These are phyloP conservation scores for Solen grandis DNA, from an alignment of 1,140 invertebrate species.

Conservation along the genomic window DNA sequence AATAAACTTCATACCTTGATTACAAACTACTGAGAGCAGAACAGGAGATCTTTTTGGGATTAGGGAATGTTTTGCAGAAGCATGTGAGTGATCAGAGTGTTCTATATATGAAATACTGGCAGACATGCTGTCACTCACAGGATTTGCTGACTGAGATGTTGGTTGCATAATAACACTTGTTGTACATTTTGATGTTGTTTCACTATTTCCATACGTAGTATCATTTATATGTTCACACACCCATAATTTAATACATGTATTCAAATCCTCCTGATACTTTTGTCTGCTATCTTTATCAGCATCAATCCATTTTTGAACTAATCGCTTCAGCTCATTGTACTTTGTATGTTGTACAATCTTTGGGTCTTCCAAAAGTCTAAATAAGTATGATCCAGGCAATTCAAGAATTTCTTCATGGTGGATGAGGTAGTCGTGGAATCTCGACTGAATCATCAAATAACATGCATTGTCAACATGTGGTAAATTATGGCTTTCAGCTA, in stretches of 20 bases:
- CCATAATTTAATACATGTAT: constrained; percentile 71
- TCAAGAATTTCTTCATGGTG: constrained; percentile 77
- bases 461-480: constrained; percentile 71
- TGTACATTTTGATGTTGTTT: constrained; percentile 20
- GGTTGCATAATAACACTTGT: constrained; percentile 50
- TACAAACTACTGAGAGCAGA: constrained; percentile 73
- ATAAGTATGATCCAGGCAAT: constrained; percentile 75
- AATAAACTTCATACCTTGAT: constrained; percentile 76
- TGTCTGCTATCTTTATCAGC: constrained; percentile 64
- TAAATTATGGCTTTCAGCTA: constrained; percentile 76
- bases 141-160: not conserved
- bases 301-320: constrained; percentile 74
- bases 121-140: constrained; percentile 30
- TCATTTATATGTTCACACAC: constrained; percentile 66
- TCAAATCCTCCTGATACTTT: constrained; percentile 64
- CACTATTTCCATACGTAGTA: constrained; percentile 3
- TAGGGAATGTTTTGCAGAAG: constrained; percentile 13
- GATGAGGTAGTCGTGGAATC: constrained; percentile 78
- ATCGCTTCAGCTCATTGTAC: constrained; percentile 72
- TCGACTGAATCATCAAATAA: constrained; percentile 74
- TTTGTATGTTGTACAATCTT: constrained; percentile 73
- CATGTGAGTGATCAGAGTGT: not conserved
- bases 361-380: constrained; percentile 71
- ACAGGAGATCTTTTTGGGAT: constrained; percentile 56
- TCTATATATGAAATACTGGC: constrained; percentile 34